These are phyloP conservation scores for Ctenopoma multispine DNA, from an alignment of 2,797 vertebrate species.

Conservation along the genomic window DNA sequence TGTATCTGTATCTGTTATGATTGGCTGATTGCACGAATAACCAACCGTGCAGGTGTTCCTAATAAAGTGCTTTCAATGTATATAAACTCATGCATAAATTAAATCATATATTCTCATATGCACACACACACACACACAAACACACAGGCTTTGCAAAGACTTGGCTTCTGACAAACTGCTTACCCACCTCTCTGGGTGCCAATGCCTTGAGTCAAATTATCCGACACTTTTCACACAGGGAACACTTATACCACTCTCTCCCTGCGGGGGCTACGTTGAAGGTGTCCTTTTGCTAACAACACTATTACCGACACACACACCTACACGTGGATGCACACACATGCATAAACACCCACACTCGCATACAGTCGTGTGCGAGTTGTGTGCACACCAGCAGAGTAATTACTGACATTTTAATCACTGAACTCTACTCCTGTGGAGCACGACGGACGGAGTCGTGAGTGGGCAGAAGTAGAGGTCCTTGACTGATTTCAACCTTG, in stretches of 20 bases:
- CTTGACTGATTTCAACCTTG: conserved; percentile 82
- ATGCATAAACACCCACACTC: conserved; percentile 12
- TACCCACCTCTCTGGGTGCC: conserved; percentile 67
- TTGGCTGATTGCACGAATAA: not conserved
- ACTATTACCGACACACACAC: conserved; percentile 42
- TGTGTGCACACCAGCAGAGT: conserved; percentile 55
- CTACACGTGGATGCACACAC: conserved; percentile 11
- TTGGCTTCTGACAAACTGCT: conserved; percentile 63
- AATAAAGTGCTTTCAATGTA: not conserved
- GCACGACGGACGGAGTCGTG: conserved; percentile 57
- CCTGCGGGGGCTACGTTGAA: conserved; percentile 59
- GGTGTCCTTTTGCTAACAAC: conserved; percentile 73
- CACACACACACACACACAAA: conserved; percentile 8
- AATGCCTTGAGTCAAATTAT: conserved; percentile 72
- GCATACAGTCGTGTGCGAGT: conserved; percentile 21
- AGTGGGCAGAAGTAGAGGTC: conserved; percentile 62
- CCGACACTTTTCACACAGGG: conserved; percentile 64
- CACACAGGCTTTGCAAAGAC: conserved; percentile 26
- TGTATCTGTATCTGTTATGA: not conserved
- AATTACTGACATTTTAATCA: conserved; percentile 80
- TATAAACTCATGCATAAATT: conserved; percentile 2
- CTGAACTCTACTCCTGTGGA: conserved; percentile 71
- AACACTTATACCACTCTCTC: conserved; percentile 64
- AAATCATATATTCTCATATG: not conserved
- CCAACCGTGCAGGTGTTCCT: not conserved